phyloP scores from a whole-genome alignment of 1,140 invertebrate species.

The Idris sp. region DNA sequence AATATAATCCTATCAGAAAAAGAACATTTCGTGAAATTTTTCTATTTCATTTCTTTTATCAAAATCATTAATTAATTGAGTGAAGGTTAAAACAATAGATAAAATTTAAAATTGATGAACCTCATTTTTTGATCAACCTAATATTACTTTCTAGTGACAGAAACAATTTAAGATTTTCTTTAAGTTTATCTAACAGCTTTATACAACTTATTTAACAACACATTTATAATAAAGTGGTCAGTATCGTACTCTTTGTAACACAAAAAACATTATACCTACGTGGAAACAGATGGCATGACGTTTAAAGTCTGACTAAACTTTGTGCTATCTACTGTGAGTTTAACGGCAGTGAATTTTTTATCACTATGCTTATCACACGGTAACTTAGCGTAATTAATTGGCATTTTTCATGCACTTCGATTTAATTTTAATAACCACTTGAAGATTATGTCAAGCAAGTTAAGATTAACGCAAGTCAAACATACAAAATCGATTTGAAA shows the following conservation, averaged over 20 bases:
- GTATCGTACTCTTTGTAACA: constrained; percentile 10
- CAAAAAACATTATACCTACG: constrained; percentile 15
- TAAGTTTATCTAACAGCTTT: constrained; percentile 32
- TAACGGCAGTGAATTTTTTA: constrained; percentile 21
- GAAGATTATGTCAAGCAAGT: constrained; percentile 8
- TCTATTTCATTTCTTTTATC: no score
- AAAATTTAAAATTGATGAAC: no score
- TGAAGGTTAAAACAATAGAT: no score
- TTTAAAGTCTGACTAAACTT: constrained; percentile 52
- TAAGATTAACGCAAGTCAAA: no score
- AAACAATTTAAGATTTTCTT: no score
- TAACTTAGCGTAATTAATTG: constrained; percentile 14
- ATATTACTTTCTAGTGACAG: no score
- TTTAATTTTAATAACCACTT: constrained; percentile 10
- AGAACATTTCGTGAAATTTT: no score
- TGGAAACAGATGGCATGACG: constrained; percentile 41
- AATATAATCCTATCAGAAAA: no score
- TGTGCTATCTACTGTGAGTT: constrained; percentile 33
- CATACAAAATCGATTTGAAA: no score
- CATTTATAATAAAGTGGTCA: constrained; percentile 23
- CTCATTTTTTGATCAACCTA: no score
- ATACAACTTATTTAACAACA: constrained; percentile 20
- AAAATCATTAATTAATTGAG: no score
- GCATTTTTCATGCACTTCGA: constrained; percentile 1
- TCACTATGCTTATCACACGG: constrained; percentile 9